Percentiles rank a stretch among this genome's conserved stretches.
These are phyloP conservation scores for Cladorhizidae sp. DNA, from an alignment of 37 sponge, comb jelly and placozoan genomes.

Conservation along the genomic window DNA sequence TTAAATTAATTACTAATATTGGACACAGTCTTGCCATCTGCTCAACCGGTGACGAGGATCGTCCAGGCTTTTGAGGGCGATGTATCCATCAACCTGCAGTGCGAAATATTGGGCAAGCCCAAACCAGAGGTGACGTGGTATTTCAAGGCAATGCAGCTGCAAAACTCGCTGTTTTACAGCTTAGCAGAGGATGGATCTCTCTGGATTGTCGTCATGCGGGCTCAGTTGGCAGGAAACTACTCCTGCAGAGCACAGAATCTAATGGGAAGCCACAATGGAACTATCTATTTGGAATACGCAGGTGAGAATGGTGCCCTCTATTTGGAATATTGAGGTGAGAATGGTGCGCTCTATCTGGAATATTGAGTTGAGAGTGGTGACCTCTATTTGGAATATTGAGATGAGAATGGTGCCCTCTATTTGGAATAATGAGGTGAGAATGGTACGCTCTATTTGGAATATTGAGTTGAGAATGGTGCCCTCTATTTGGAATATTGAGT, in stretches of 20 bases:
- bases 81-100: background rate
- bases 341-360: too few relatives aligned
- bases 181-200: constrained; percentile 30
- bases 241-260: constrained; percentile 34
- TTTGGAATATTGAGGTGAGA: too few relatives aligned
- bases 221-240: constrained; percentile 27
- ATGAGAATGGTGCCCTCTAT: background rate
- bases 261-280: constrained; percentile 24
- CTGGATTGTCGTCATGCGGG: constrained; percentile 9
- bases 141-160: background rate
- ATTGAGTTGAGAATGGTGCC: too few relatives aligned
- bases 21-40: constrained; percentile 19
- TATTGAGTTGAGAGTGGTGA: too few relatives aligned
- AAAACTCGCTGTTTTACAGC: background rate
- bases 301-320: constrained; percentile 5
- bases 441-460: too few relatives aligned
- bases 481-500: constrained; percentile 30
- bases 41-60: background rate
- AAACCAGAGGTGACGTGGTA: constrained; percentile 4
- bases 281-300: constrained; percentile 12
- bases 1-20: too few relatives aligned
- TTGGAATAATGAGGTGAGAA: too few relatives aligned
- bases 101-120: background rate
- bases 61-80: constrained; percentile 17
- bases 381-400: constrained; percentile 26